These are phyloP conservation scores for Hemistola chrysoprasaria DNA, from an alignment of 2,888 invertebrate genomes.

Conservation along the genomic window DNA sequence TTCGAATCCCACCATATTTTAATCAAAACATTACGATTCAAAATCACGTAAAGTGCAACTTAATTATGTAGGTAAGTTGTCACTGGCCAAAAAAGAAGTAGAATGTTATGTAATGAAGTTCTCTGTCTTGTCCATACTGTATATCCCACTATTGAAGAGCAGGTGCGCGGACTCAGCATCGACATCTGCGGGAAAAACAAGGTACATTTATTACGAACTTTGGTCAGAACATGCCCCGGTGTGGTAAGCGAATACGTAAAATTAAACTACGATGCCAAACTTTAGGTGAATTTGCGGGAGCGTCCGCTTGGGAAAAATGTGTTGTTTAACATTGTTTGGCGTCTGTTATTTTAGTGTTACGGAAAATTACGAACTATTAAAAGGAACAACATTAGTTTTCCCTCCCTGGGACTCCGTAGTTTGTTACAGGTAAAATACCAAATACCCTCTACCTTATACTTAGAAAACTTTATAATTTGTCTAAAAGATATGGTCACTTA, in stretches of 20 bases:
- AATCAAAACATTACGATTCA: too few species aligned
- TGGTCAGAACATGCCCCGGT: constrained; percentile 37
- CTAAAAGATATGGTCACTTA: too few species aligned
- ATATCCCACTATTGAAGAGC: constrained; percentile 16
- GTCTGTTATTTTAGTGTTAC: constrained; percentile 10
- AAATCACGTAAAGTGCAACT: too few species aligned
- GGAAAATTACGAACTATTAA: constrained; percentile 8
- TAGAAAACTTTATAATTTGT: too few species aligned
- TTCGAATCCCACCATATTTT: too few species aligned
- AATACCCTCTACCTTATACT: too few species aligned
- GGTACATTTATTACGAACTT: constrained; percentile 48
- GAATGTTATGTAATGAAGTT: too few species aligned
- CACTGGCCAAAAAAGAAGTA: too few species aligned
- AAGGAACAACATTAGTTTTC: not conserved
- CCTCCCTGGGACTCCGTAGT: too few species aligned
- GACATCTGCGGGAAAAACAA: constrained; percentile 45
- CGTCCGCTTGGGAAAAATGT: constrained; percentile 24
- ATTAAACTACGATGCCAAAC: constrained; percentile 44
- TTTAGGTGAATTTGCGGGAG: constrained; percentile 31
- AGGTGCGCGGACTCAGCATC: constrained; percentile 47
- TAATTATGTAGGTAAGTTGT: too few species aligned
- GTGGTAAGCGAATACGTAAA: constrained; percentile 44
- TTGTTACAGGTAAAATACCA: too few species aligned
- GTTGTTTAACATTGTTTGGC: constrained; percentile 13
- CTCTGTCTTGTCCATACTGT: constrained; percentile 5